A percentile compares a stretch with the other conserved stretches of the same genome.
Conservation (phyloP, 2,888 invertebrate species). For the Kuschelorhynchus macadamiae region DNA sequence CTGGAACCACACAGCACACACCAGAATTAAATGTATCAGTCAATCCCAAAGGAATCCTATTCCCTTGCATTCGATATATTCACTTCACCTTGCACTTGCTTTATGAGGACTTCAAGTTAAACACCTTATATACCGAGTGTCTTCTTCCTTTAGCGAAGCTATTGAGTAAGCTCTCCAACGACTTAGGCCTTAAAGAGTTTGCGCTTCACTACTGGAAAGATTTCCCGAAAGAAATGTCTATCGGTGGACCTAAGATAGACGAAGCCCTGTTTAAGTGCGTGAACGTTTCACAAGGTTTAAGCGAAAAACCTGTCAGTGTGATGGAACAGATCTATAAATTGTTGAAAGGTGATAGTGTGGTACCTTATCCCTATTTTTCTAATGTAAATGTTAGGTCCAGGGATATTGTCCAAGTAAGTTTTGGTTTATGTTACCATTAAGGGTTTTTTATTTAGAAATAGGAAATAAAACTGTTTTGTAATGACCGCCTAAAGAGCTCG, state of each 20-base stretch:
- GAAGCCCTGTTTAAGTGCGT: constrained; percentile 74
- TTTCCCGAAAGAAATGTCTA: constrained; percentile 73
- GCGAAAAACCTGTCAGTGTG: constrained; percentile 77
- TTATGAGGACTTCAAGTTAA: constrained; percentile 92
- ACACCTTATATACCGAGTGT: constrained; percentile 78
- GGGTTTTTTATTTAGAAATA: constrained; percentile 6
- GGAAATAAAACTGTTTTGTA: not conserved
- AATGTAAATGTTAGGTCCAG: constrained; percentile 81
- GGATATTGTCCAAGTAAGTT: constrained; percentile 80
- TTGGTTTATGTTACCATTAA: not conserved
- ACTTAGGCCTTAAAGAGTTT: constrained; percentile 81
- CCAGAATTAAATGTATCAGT: constrained; percentile 64
- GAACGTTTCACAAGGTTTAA: constrained; percentile 75
- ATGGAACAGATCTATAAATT: constrained; percentile 80
- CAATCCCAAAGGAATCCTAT: constrained; percentile 78
- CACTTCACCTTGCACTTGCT: constrained; percentile 88
- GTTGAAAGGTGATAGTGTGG: constrained; percentile 71
- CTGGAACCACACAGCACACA: not conserved
- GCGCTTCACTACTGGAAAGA: constrained; percentile 88
- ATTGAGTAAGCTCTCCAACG: constrained; percentile 82
- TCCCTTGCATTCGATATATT: constrained; percentile 80
- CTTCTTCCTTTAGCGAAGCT: constrained; percentile 79
- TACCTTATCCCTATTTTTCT: constrained; percentile 80
- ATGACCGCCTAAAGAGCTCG: too few species aligned
- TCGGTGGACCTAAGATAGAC: constrained; percentile 70